A percentile compares a stretch with the other conserved stretches of the same genome.
Conservation (phyloP, 2,113 vertebrate genomes). For the Ictalurus furcatus region DNA sequence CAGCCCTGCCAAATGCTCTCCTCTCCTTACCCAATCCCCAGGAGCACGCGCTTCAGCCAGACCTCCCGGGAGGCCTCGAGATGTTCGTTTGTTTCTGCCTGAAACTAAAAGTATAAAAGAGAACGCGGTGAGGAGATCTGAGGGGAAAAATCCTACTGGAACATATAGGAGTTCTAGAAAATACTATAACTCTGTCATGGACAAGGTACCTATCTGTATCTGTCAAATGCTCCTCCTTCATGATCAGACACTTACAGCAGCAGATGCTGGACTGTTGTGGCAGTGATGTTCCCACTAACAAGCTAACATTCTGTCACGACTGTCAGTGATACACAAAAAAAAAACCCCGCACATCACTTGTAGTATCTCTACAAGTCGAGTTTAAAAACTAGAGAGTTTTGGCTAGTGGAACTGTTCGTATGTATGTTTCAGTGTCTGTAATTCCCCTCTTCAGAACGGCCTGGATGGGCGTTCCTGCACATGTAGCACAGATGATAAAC, state of each 20-base stretch:
- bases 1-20: slow-evolving; percentile 1
- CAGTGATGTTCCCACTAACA: neutral
- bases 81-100: neutral
- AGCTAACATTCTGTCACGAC: neutral
- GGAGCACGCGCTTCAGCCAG: neutral
- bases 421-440: neutral
- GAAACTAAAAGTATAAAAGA: neutral
- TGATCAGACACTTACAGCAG: neutral
- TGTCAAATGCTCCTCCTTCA: neutral
- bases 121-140: neutral
- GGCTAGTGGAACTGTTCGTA: neutral
- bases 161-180: neutral
- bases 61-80: neutral
- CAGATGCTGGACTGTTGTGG: neutral
- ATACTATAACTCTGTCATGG: neutral
- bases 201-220: neutral
- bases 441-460: neutral
- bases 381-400: neutral
- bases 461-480: neutral
- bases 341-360: neutral
- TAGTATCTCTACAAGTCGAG: neutral
- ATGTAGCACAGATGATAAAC: neutral
- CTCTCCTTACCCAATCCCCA: neutral
- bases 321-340: neutral
- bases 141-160: neutral